Evolutionary conservation across 1,140 invertebrate species (phyloP).

Genomic region (Anastrepha obliqua): DNA sequence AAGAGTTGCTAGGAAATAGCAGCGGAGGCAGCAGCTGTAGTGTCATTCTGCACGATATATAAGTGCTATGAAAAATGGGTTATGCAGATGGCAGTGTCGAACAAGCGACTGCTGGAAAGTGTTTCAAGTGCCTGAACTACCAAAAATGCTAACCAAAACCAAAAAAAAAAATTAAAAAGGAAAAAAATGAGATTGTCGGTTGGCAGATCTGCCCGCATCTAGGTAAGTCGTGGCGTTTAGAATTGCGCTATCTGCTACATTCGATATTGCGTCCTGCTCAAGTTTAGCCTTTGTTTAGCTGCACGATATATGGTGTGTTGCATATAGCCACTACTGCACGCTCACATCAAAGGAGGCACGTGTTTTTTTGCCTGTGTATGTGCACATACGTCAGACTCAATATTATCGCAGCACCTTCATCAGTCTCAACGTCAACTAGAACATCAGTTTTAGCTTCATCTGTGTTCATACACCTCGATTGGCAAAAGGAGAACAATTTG

Average conservation of each 20-base stretch:
- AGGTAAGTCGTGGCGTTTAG: conserved; percentile 10
- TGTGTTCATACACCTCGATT: neutral
- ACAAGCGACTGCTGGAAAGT: neutral
- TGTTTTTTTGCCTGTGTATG: neutral
- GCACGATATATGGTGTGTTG: neutral
- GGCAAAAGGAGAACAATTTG: neutral
- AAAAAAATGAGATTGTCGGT: neutral
- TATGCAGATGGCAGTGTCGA: conserved; percentile 45
- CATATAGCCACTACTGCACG: neutral
- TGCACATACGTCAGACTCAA: neutral
- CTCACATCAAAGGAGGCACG: neutral
- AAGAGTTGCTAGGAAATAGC: conserved; percentile 2
- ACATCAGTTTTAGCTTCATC: conserved; percentile 37
- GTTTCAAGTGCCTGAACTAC: conserved; percentile 36
- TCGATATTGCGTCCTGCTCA: neutral
- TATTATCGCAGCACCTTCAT: neutral
- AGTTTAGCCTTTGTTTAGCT: neutral
- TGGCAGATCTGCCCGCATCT: neutral
- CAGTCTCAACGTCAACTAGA: conserved; percentile 9
- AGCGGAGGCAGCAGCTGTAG: conserved; percentile 46
- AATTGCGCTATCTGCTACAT: conserved; percentile 6
- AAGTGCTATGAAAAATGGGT: conserved; percentile 49
- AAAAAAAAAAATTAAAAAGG: neutral
- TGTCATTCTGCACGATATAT: neutral
- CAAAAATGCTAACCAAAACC: conserved; percentile 1